Base-by-base conservation (phyloP, 2,113 vertebrate genomes). In the Hydrochoerus hydrochaeris region DNA sequence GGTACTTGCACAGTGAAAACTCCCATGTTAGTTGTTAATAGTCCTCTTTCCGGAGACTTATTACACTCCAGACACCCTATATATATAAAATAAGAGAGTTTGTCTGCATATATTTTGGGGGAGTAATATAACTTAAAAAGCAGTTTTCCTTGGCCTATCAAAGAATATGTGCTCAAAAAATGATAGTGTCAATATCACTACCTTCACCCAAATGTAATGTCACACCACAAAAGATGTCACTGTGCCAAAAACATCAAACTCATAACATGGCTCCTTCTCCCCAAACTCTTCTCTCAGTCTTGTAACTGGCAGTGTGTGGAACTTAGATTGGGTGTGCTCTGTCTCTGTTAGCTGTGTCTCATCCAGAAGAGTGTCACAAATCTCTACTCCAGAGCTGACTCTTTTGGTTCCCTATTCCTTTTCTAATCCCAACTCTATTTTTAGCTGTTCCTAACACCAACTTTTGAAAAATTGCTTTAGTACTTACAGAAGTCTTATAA, bases 401-500 rank as follows among this genome's bases (percentile, higher is more conserved):
- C 41, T 35, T 58, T 90, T 38, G n/a, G 7, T 24, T 41, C 32
- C 41, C 28, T 30, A 83, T 73, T 67, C 20, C 54, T 73, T 94
- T 91, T 65, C 80, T 12, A 86, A 52, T 17, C 16, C 44, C 41
- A 62, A 88, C 16, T 57, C 41, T 24, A 0, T 32, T 22, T 92
- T 90, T 57, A 81, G 60, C 26, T 84, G n/a, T 88, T 77, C 38
- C 49, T 8, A 84, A 38, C 9, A 58, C 41, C 46, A n/a, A 89
- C 14, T 57, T 93, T 63, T 67, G 22, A 57, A 44, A 58, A 90
- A 80, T 20, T 62, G 24, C 54, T 85, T 84, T 62, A 88, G 57
- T 54, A 91, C 65, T 83, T 90, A 24, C 24, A 91, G 52, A 95
- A 96, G 86, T 49, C 60, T 85, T 78, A 26, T 1, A 80, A 19